Conservation (phyloP, 2,888 invertebrate genomes). For the Antheraea assamensis region DNA sequence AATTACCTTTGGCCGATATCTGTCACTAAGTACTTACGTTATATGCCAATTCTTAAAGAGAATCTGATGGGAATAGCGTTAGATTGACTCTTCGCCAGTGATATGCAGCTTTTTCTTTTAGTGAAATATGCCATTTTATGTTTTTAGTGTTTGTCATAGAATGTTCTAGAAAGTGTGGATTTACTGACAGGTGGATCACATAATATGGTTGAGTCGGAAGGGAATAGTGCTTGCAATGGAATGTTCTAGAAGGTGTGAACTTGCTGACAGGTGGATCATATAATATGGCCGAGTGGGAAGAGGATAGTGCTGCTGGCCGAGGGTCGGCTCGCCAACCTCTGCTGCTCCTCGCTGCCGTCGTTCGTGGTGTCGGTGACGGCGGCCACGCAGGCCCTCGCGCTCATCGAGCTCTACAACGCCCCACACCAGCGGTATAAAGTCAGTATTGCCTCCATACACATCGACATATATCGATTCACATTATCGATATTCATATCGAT, state of each 20-base stretch:
- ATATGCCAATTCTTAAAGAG: too few species aligned
- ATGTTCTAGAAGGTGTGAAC: not conserved
- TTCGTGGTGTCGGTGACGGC: slow-evolving; percentile 99
- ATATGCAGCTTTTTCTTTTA: too few species aligned
- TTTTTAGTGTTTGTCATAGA: too few species aligned
- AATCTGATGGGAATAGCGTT: too few species aligned
- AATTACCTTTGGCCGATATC: too few species aligned
- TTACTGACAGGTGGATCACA: slow-evolving; percentile 91
- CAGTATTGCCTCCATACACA: slow-evolving; percentile 12
- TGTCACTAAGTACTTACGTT: too few species aligned
- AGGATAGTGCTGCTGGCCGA: slow-evolving; percentile 96
- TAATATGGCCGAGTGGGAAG: slow-evolving; percentile 99
- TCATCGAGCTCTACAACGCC: slow-evolving; percentile 98
- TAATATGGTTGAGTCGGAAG: slow-evolving; percentile 99
- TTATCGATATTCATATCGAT: too few species aligned
- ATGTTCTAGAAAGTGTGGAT: not conserved
- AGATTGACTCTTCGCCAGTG: too few species aligned
- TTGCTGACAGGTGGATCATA: slow-evolving; percentile 91
- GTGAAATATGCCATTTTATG: too few species aligned
- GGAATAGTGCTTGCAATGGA: slow-evolving; percentile 83
- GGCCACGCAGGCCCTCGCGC: slow-evolving; percentile 97
- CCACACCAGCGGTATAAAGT: slow-evolving; percentile 96
- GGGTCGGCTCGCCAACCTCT: slow-evolving; percentile 97
- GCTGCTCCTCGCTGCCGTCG: slow-evolving; percentile 98
- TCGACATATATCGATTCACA: not conserved